Conservation (phyloP, 2,888 invertebrate species). For the Epinotia brunnichana region DNA sequence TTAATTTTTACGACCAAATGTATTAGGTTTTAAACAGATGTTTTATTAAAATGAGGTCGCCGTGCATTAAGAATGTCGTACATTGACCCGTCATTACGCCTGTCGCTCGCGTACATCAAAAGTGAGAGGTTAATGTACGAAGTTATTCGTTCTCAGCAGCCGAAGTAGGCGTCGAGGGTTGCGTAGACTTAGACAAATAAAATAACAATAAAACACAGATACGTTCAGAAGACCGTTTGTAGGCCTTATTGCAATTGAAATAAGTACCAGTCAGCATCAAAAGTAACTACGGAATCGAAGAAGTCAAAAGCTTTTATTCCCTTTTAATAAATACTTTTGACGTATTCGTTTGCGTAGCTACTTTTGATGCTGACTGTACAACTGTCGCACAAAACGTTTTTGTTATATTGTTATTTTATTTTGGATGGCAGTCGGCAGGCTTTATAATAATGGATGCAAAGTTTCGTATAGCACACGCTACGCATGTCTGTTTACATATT, state of each 20-base stretch:
- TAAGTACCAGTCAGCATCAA: too few species aligned
- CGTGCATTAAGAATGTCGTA: not conserved
- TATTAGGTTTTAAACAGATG: slow-evolving; percentile 35
- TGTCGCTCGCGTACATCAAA: not conserved
- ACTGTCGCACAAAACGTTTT: not conserved
- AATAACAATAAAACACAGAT: not conserved
- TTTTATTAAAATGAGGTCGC: slow-evolving; percentile 16
- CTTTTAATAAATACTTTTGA: too few species aligned
- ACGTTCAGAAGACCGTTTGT: not conserved
- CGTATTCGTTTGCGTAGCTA: too few species aligned
- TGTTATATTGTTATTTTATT: slow-evolving; percentile 1
- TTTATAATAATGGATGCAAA: not conserved
- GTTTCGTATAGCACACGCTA: not conserved
- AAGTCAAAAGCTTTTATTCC: too few species aligned
- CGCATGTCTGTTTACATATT: not conserved
- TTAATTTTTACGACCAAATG: slow-evolving; percentile 43
- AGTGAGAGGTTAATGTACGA: not conserved
- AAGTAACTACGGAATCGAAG: too few species aligned
- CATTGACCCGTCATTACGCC: not conserved
- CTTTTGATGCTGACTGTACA: too few species aligned
- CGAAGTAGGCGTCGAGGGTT: not conserved
- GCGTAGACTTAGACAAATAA: not conserved
- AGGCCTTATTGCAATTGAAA: not conserved
- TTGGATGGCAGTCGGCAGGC: slow-evolving; percentile 3
- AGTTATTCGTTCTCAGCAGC: not conserved